Percentiles rank a stretch among this genome's conserved stretches.
These are phyloP conservation scores for Pelecanoides urinatrix DNA, from an alignment of 2,113 vertebrate genomes.

Conservation along the genomic window DNA sequence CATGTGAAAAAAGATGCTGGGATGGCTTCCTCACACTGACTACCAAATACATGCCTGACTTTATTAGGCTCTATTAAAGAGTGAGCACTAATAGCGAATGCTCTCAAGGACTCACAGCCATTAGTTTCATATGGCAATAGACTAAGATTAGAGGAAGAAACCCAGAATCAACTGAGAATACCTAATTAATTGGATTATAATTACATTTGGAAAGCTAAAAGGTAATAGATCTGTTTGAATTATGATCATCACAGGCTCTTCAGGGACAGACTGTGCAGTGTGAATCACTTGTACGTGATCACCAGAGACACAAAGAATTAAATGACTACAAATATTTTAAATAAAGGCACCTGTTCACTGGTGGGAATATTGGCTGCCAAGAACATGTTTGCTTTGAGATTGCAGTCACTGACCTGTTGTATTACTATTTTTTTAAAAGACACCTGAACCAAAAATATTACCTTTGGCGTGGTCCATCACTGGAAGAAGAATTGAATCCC, in stretches of 20 bases:
- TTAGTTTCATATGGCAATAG: neutral
- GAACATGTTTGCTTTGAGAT: neutral
- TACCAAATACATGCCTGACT: neutral
- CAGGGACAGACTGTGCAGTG: slow-evolving; percentile 32
- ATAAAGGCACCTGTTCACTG: slow-evolving; percentile 28
- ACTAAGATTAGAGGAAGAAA: slow-evolving; percentile 27
- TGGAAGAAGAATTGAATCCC: neutral
- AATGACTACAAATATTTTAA: slow-evolving; percentile 54
- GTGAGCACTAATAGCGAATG: neutral
- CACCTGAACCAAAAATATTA: neutral
- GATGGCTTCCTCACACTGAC: neutral
- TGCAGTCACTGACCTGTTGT: neutral
- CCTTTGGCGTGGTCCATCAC: neutral
- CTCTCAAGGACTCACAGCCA: neutral
- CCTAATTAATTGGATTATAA: slow-evolving; percentile 71
- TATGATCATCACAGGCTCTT: slow-evolving; percentile 47
- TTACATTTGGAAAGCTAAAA: slow-evolving; percentile 64
- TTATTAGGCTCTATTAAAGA: neutral
- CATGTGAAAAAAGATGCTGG: neutral
- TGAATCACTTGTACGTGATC: slow-evolving; percentile 30
- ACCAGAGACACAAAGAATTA: slow-evolving; percentile 50
- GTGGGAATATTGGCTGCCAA: slow-evolving; percentile 11
- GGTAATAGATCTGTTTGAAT: slow-evolving; percentile 65
- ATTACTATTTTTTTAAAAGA: neutral
- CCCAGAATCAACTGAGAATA: slow-evolving; percentile 48